phyloP scores from a whole-genome alignment of 2,888 invertebrate species.

The Epistrophe eligans region DNA sequence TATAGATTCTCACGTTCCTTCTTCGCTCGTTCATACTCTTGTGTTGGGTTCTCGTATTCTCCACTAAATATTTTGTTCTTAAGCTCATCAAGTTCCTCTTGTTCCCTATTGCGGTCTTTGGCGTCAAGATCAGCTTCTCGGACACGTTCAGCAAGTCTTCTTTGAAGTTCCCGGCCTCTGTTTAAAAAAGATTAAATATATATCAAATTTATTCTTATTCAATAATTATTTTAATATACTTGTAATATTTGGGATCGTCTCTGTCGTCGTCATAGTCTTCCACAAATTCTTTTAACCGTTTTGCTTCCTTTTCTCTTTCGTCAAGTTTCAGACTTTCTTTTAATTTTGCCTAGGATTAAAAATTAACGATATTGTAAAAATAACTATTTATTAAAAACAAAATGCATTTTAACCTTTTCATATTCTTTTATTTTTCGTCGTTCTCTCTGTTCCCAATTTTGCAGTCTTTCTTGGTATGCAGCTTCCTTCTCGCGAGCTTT shows the following conservation, averaged over 20 bases:
- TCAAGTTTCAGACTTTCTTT: slow-evolving; percentile 93
- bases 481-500: slow-evolving; percentile 97
- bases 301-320: slow-evolving; percentile 95
- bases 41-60: slow-evolving; percentile 87
- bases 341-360: slow-evolving; percentile 87
- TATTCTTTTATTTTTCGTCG: slow-evolving; percentile 95
- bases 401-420: slow-evolving; percentile 85
- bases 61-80: slow-evolving; percentile 90
- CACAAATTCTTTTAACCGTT: slow-evolving; percentile 97
- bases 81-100: slow-evolving; percentile 94
- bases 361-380: slow-evolving; percentile 14
- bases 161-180: slow-evolving; percentile 92
- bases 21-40: slow-evolving; percentile 89
- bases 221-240: slow-evolving; percentile 81
- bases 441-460: slow-evolving; percentile 94
- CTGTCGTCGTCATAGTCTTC: slow-evolving; percentile 99
- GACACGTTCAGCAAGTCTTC: slow-evolving; percentile 95
- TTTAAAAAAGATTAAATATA: background rate
- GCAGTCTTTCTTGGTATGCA: slow-evolving; percentile 94
- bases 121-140: slow-evolving; percentile 96
- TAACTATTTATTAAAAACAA: slow-evolving; percentile 8
- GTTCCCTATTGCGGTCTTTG: slow-evolving; percentile 95
- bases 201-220: slow-evolving; percentile 78
- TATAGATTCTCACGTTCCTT: slow-evolving; percentile 92
- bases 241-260: slow-evolving; percentile 98